Conservation (phyloP, 2,888 invertebrate species). For the Steinernema carpocapsae region DNA sequence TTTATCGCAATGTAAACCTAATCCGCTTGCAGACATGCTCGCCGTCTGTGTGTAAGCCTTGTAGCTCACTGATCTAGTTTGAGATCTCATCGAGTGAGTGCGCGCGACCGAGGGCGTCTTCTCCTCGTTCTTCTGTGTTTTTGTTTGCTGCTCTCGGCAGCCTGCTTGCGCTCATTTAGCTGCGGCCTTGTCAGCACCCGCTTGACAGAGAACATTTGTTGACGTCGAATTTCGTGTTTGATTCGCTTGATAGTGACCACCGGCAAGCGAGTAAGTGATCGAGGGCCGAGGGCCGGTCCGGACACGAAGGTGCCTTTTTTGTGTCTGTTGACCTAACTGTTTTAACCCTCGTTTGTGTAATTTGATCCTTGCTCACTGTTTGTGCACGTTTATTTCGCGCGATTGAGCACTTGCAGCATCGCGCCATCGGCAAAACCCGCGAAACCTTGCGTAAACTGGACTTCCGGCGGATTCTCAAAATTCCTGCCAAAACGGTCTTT, state of each 20-base stretch:
- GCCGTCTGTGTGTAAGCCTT: neutral
- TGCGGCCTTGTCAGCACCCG: conserved; percentile 3
- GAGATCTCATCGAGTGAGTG: conserved; percentile 26
- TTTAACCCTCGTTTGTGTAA: conserved; percentile 16
- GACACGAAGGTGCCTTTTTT: neutral
- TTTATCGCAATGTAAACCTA: too few species aligned
- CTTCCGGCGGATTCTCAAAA: too few species aligned
- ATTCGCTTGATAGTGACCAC: neutral
- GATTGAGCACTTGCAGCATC: neutral
- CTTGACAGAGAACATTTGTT: conserved; percentile 28
- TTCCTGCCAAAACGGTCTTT: too few species aligned
- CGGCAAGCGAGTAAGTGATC: neutral
- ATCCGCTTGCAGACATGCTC: too few species aligned
- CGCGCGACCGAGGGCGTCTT: conserved; percentile 12
- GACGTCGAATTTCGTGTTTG: conserved; percentile 25
- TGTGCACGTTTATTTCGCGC: conserved; percentile 15
- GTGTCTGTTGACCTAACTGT: conserved; percentile 9
- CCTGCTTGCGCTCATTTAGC: conserved; percentile 22
- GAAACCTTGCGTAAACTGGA: too few species aligned
- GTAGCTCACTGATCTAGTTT: conserved; percentile 17
- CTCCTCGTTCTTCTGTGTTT: conserved; percentile 33
- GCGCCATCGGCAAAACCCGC: too few species aligned
- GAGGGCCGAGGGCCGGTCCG: neutral
- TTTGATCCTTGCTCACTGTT: neutral
- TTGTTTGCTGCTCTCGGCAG: conserved; percentile 30